Conservation (phyloP, 2,797 vertebrate genomes). For the Crenuchus spilurus region DNA sequence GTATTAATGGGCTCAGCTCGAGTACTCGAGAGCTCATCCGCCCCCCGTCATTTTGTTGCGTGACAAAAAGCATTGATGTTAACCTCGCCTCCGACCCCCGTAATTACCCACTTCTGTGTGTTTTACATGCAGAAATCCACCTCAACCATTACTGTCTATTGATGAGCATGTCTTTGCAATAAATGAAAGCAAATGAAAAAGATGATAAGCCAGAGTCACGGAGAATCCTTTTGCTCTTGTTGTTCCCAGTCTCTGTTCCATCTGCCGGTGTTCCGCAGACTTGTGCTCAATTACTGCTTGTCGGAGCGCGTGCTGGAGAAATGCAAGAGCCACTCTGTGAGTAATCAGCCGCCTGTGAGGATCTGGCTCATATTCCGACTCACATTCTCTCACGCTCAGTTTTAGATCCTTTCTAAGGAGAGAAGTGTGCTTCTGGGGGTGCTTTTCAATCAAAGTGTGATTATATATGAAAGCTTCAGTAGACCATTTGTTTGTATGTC, state of each 20-base stretch:
- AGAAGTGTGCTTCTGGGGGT: conserved; percentile 22
- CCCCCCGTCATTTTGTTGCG: conserved; percentile 44
- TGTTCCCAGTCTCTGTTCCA: conserved; percentile 91
- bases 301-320: conserved; percentile 85
- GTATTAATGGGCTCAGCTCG: conserved; percentile 34
- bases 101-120: conserved; percentile 40
- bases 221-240: conserved; percentile 29
- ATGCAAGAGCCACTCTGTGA: conserved; percentile 86
- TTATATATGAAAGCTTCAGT: conserved; percentile 20
- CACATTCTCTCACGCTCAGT: conserved; percentile 22
- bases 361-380: conserved; percentile 41
- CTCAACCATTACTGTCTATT: conserved; percentile 39
- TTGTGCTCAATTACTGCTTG: conserved; percentile 90
- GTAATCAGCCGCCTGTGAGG: conserved; percentile 61
- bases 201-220: conserved; percentile 34
- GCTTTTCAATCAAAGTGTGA: conserved; percentile 17
- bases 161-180: conserved; percentile 12
- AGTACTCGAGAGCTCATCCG: conserved; percentile 42
- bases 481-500: conserved; percentile 11
- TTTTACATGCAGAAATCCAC: conserved; percentile 39
- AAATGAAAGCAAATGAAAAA: conserved; percentile 34
- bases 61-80: conserved; percentile 48
- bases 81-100: conserved; percentile 29
- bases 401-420: conserved; percentile 32
- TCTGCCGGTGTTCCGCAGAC: conserved; percentile 89